Conservation (phyloP, 2,113 vertebrate species). For the Psittacula cyanocephala region DNA sequence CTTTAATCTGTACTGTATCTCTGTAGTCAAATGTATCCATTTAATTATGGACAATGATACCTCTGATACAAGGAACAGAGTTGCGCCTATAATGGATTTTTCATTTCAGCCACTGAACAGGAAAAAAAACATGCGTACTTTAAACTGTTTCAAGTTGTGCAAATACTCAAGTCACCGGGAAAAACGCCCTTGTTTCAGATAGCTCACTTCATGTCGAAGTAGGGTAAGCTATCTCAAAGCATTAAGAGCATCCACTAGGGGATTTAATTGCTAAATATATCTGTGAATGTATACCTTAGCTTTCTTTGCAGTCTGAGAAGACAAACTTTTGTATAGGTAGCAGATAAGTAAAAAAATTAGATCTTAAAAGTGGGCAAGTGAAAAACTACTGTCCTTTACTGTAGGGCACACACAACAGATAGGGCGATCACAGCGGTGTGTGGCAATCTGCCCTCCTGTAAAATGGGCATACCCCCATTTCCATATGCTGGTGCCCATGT, state of each 20-base stretch:
- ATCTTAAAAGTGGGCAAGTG: background rate
- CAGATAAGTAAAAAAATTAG: background rate
- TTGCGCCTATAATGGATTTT: background rate
- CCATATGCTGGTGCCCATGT: accelerated
- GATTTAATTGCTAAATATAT: slow-evolving; percentile 38
- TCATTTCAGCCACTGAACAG: background rate
- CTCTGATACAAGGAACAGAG: background rate
- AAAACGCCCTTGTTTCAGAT: background rate
- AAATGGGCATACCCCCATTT: accelerated
- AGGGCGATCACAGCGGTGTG: accelerated
- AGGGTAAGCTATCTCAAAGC: slow-evolving; percentile 18
- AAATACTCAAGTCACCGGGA: background rate
- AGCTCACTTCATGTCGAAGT: background rate
- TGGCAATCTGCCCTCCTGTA: background rate
- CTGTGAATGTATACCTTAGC: slow-evolving; percentile 1
- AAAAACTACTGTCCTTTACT: background rate
- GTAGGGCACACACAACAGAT: background rate
- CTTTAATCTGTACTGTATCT: background rate
- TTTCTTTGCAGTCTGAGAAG: background rate
- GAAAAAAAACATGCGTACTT: background rate
- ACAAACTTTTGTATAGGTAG: background rate
- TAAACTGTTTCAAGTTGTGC: background rate
- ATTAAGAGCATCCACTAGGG: background rate
- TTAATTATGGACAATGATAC: background rate
- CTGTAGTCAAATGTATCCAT: background rate